Base-by-base conservation (phyloP, 1,140 invertebrate species). In the Aleiodes sp. region DNA sequence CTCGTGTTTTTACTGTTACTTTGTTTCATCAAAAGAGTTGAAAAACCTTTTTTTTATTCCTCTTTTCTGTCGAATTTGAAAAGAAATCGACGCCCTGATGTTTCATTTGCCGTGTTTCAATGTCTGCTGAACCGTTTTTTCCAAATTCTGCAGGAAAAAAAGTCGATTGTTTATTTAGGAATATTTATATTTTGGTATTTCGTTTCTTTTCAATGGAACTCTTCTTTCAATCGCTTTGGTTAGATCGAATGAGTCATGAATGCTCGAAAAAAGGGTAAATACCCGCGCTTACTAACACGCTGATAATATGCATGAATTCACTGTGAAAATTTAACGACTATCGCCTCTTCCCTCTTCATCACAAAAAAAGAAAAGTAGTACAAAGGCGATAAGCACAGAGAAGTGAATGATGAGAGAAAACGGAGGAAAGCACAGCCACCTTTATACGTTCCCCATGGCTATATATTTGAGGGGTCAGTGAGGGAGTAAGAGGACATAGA, bases 311-410 rank as follows among this genome's bases (percentile, higher is more conserved):
- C 3, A 7, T 16, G 41, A 46, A 19, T 46, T n/a, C 41, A 46
- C 16, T 16, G 41, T 46, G 41, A 46, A 46, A 46, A 46, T 46
- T 46, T 46, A 46, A 46, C 41, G 41, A 46, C n/a, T 19, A 46
- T 16, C 14, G n/a, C n/a, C n/a, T n/a, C n/a, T n/a, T 46, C n/a
- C 1, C n/a, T 14, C 16, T 10, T n/a, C 19, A 46, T 24, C 8
- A 52, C 12, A 52, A 52, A 52, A 9, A 3, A 4, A 9, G 7
- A 26, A 52, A 52, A 52, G 4, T 35, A 24, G 7, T 4, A 52
- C 46, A 2, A 43, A 43, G 14, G 39, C 6, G 19, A 59, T 31
- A 12, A 16, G 14, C n/a, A 9, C 6, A n/a, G 28, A 59, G 28
- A 56, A 56, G 4, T 4, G 29, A 14, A 31, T 14, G 56, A 31